These are phyloP conservation scores for Euspilapteryx auroguttella DNA, from an alignment of 2,888 invertebrate genomes.

Conservation along the genomic window DNA sequence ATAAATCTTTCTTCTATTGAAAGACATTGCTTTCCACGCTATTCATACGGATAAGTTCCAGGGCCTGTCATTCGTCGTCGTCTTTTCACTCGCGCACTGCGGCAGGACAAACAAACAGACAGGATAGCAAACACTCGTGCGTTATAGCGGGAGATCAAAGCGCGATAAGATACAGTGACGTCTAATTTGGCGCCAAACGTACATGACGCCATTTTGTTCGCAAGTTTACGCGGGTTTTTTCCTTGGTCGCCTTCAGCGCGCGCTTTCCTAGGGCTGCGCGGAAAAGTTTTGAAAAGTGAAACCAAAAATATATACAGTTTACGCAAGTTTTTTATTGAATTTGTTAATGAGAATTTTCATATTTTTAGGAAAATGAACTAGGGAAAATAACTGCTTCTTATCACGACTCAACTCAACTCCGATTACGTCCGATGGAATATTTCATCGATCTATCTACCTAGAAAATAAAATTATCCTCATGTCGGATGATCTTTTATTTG, in stretches of 20 bases:
- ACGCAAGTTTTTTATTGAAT: too few species aligned
- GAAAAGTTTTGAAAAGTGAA: neutral
- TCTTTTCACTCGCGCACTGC: constrained; percentile 36
- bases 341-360: too few species aligned
- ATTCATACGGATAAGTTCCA: constrained; percentile 2
- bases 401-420: too few species aligned
- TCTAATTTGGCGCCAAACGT: constrained; percentile 57
- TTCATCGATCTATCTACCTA: too few species aligned
- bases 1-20: constrained; percentile 7
- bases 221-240: constrained; percentile 21
- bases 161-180: constrained; percentile 45
- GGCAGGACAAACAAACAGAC: constrained; percentile 43
- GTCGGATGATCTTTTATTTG: too few species aligned
- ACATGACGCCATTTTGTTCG: constrained; percentile 45
- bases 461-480: too few species aligned
- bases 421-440: too few species aligned
- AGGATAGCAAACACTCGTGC: constrained; percentile 36
- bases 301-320: too few species aligned
- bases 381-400: too few species aligned
- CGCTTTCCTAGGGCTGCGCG: constrained; percentile 6
- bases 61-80: constrained; percentile 23
- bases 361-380: too few species aligned
- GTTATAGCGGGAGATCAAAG: constrained; percentile 41
- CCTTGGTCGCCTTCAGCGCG: too few species aligned
- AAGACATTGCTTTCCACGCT: constrained; percentile 3